phyloP scores from a whole-genome alignment of 2,113 vertebrate genomes.

The Enhydra lutris region DNA sequence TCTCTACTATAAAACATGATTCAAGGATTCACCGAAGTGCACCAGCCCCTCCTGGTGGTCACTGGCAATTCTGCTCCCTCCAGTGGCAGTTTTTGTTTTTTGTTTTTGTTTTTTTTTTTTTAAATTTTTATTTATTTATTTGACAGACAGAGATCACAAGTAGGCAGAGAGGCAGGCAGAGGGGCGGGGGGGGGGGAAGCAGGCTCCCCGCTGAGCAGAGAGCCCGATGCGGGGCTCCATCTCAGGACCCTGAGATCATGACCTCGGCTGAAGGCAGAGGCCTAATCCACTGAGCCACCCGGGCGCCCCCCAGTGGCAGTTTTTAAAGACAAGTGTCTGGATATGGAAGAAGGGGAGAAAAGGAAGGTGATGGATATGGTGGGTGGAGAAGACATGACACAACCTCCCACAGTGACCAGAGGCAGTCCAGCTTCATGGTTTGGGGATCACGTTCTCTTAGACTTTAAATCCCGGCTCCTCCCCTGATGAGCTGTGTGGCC shows the following conservation, averaged over 20 bases:
- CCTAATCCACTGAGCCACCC: too few species aligned
- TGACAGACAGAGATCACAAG: too few species aligned
- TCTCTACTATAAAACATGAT: background rate
- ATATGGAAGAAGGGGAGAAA: background rate
- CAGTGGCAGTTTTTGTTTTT: background rate
- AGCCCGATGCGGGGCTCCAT: too few species aligned
- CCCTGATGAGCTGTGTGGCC: background rate
- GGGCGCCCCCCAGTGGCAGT: background rate
- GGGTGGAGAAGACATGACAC: background rate
- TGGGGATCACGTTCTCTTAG: background rate
- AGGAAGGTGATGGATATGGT: background rate
- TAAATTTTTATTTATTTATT: too few species aligned
- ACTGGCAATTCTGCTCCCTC: background rate
- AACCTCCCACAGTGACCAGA: background rate
- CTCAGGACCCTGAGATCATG: too few species aligned
- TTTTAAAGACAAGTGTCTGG: background rate
- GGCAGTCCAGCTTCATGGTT: background rate
- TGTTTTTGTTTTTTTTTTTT: too few species aligned
- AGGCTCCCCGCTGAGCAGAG: too few species aligned
- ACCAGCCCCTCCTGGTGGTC: background rate
- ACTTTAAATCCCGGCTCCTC: background rate
- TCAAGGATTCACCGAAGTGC: background rate
- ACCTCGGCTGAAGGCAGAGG: too few species aligned
- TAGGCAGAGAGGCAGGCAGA: too few species aligned
- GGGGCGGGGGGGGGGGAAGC: too few species aligned